A percentile compares a stretch with the other conserved stretches of the same genome.
Conservation (phyloP, 2,113 vertebrate genomes). For the Leucosticte australis region DNA sequence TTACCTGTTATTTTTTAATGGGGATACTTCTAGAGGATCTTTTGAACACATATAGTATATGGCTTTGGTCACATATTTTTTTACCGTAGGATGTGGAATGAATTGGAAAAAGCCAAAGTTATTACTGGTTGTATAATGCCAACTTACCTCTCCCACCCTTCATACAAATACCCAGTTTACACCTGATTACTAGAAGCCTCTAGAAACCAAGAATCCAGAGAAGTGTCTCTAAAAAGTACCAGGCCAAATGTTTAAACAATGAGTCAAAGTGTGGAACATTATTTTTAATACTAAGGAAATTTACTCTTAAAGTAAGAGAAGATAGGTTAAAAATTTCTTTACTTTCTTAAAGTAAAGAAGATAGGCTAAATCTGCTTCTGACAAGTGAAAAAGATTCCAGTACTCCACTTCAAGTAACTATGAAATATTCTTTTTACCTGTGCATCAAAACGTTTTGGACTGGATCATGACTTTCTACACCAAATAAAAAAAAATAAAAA, state of each 20-base stretch:
- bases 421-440: background rate
- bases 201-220: background rate
- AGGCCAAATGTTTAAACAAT: background rate
- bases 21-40: background rate
- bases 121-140: background rate
- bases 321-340: background rate
- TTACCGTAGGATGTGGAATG: background rate
- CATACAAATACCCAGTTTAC: background rate
- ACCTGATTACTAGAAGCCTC: background rate
- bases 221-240: background rate
- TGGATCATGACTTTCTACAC: background rate
- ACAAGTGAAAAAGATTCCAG: background rate
- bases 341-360: background rate
- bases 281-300: background rate
- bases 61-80: background rate
- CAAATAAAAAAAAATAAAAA: background rate
- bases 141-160: background rate
- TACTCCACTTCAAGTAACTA: background rate
- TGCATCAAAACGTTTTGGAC: background rate
- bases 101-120: background rate
- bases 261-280: background rate
- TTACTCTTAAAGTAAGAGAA: background rate
- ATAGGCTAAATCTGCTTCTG: background rate
- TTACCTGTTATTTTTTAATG: background rate
- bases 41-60: background rate